A percentile compares a stretch with the other conserved stretches of the same genome.
Conservation (phyloP, 2,113 vertebrate genomes). For the Macrotus californicus region DNA sequence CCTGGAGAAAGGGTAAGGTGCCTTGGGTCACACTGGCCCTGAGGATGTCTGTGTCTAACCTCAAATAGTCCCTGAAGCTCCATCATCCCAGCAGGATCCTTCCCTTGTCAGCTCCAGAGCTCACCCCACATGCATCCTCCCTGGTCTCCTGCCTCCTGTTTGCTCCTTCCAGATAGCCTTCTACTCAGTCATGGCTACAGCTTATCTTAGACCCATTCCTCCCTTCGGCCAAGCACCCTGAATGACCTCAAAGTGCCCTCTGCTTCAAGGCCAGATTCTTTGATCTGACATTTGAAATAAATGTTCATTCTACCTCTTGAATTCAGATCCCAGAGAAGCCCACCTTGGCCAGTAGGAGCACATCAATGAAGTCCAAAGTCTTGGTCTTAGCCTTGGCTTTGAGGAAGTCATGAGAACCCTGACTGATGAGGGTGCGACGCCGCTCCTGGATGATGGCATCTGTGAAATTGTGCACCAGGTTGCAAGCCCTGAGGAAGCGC, state of each 20-base stretch:
- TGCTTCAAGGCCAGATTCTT: background rate
- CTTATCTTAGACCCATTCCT: background rate
- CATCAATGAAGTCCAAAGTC: slow-evolving; percentile 86
- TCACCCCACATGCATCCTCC: background rate
- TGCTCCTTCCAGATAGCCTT: background rate
- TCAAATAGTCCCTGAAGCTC: background rate
- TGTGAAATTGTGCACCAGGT: slow-evolving; percentile 85
- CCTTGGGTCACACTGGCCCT: background rate
- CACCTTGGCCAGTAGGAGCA: slow-evolving; percentile 87
- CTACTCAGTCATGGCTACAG: background rate
- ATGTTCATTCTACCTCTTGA: background rate
- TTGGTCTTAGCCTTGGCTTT: slow-evolving; percentile 69
- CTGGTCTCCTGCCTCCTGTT: background rate
- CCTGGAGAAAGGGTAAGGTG: slow-evolving; percentile 72
- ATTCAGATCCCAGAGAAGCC: background rate
- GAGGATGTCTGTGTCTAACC: background rate
- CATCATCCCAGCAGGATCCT: background rate
- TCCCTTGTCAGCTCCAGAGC: background rate
- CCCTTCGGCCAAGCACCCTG: background rate
- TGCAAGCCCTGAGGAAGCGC: slow-evolving; percentile 79
- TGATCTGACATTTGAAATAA: background rate
- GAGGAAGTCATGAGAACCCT: slow-evolving; percentile 58
- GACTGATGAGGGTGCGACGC: slow-evolving; percentile 52
- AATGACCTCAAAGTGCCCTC: background rate
- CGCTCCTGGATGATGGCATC: slow-evolving; percentile 77